Base-by-base conservation (phyloP, 2,113 vertebrate species). In the Galemys pyrenaicus region DNA sequence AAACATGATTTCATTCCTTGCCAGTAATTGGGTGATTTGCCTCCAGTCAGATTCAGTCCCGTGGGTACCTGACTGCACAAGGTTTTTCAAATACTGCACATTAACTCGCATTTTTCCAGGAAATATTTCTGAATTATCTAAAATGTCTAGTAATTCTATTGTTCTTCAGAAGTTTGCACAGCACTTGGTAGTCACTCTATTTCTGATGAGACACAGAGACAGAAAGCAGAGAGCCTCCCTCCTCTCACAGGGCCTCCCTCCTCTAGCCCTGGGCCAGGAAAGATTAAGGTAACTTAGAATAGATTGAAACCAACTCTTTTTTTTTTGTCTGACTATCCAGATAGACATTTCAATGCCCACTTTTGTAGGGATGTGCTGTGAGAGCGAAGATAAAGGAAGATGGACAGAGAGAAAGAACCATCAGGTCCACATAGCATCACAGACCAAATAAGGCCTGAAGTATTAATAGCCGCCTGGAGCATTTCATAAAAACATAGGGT, bases 61-160 rank as follows among this genome's bases (percentile, higher is more conserved):
- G 0, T 37, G 67, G 86, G 79, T 39, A 83, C 82, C 70, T 60
- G 70, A 70, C 58, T 6, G 46, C 68, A 56, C 28, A 35, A 54
- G 35, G 41, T 49, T 93, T 94, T 78, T 84, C 83, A 79, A 96
- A 90, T 20, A 30, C 32, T 84, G 70, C 60, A 84, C 60, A 15
- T 79, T 75, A 92, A 93, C 71, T 84, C 65, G 9, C 54, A 37
- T 2, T 44, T 89, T 70, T 89, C 77, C 71, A 85, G 39, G 73
- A 91, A 96, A 13, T 94, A 68, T 54, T 94, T 94, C 79, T 87
- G 77, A 97, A 94, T 87, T 82, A 89, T 65, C 54, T 39, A 15
- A 73, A 73, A 67, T 73, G 79, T 75, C 86, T 64, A 32, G 49
- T 80, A 65, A 71, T 67, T 32, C 68, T 75, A 71, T 46, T 95